Evolutionary conservation across 1,140 invertebrate genomes (phyloP), one percentile per base, ranked within the genome.

Genomic region (Scaptomyza pallida): DNA sequence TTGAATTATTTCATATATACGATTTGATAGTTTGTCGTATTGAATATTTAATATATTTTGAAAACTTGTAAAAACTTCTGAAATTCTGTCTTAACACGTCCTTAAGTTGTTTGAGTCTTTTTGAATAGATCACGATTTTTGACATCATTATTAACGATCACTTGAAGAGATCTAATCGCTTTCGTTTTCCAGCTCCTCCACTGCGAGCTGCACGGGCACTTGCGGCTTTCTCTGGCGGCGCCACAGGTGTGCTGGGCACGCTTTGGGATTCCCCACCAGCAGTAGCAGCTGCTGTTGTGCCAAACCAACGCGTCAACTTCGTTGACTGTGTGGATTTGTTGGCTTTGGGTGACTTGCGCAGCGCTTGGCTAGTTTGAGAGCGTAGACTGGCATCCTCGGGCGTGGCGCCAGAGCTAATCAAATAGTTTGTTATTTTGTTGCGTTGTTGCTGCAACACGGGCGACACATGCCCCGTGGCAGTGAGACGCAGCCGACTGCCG

Each of bases 371-470:
- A 30, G 41, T 5, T 2, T 60, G 21, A 2, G 40, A 57, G 17
- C 68, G 43, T 33, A 48, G 56, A 9, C 55, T 51, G 1, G 71
- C 50, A 6, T 75, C 72, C 26, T 86, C 81, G 5, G 61, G 72
- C 3, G 64, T 65, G n/a, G 35, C 10, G 10, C 75, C 62, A 16
- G 75, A 68, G 9, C 88, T 62, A 8, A 89, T 89, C 9, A 91
- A 67, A 67, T 91, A 91, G 16, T 90, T 91, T 0, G 90, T 91
- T 10, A 91, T 91, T 61, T 91, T 91, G 37, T 91, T 91, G n/a
- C 75, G 74, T 30, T 65, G 76, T 13, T 65, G 73, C 26, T 67
- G 62, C 13, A 61, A 77, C 2, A 91, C 80, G 4, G 89, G 89
- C 15, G 89, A 91, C 1, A 91, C 81, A 16, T 90, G 70, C 0